Conservation (phyloP, 2,797 vertebrate genomes). For the Scarus forsteni region DNA sequence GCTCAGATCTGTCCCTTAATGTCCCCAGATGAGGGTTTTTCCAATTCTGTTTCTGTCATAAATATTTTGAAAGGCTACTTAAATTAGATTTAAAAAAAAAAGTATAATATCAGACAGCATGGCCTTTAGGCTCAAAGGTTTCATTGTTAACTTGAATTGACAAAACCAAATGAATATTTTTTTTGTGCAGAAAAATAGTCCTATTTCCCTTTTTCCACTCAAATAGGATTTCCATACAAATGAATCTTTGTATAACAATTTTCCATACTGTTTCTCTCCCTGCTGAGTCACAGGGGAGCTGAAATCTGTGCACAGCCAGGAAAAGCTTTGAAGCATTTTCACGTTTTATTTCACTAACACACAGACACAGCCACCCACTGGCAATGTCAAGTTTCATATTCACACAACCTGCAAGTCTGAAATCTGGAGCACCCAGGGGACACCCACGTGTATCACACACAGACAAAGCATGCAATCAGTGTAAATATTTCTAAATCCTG, state of each 20-base stretch:
- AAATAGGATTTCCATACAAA: background rate
- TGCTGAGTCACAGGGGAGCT: background rate
- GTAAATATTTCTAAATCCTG: background rate
- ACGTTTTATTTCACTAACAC: background rate
- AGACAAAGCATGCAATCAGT: background rate
- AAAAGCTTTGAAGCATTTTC: slow-evolving; percentile 1
- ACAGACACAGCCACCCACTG: background rate
- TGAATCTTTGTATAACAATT: background rate
- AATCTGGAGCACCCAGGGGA: background rate
- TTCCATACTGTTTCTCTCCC: background rate
- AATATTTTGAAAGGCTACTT: too few species aligned
- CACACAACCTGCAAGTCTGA: background rate
- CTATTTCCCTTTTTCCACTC: background rate
- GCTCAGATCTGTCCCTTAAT: too few species aligned
- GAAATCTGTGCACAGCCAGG: background rate
- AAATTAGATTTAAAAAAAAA: too few species aligned
- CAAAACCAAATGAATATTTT: too few species aligned
- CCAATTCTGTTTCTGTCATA: too few species aligned
- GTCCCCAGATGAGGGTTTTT: too few species aligned
- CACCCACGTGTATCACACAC: background rate
- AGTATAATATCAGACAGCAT: too few species aligned
- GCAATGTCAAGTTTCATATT: slow-evolving; percentile 1
- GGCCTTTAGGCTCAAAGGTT: too few species aligned
- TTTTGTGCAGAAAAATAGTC: too few species aligned
- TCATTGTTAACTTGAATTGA: too few species aligned